A percentile compares a stretch with the other conserved stretches of the same genome.
These are phyloP conservation scores for Tromatobia lineatoria DNA, from an alignment of 2,888 invertebrate genomes.

Conservation along the genomic window DNA sequence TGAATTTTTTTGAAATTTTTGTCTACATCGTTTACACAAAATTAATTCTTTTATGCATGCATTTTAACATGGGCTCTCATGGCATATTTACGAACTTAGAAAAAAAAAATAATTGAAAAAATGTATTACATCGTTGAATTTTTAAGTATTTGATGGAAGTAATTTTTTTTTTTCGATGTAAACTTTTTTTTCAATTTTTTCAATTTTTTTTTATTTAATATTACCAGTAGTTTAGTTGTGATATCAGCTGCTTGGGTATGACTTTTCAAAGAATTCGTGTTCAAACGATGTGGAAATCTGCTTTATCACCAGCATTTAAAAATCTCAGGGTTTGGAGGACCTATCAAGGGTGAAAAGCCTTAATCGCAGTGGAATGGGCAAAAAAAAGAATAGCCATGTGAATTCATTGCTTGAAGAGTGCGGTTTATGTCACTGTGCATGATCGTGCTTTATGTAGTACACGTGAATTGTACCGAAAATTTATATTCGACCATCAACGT, in stretches of 20 bases:
- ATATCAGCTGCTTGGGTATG: not conserved
- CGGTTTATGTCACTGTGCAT: not conserved
- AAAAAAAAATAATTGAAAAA: no score
- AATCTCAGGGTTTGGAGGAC: not conserved
- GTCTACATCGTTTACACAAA: no score
- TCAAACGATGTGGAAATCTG: not conserved
- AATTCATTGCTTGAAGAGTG: not conserved
- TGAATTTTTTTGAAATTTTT: no score
- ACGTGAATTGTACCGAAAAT: constrained; percentile 2
- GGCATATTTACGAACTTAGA: no score
- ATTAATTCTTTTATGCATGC: no score
- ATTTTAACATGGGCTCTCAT: no score
- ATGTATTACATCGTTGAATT: no score
- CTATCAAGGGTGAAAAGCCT: not conserved
- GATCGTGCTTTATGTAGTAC: not conserved
- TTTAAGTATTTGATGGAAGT: no score
- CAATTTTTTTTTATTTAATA: no score
- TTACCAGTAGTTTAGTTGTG: not conserved
- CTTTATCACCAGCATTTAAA: not conserved
- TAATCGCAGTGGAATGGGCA: not conserved
- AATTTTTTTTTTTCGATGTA: no score
- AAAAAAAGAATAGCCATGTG: not conserved
- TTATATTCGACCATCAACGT: not conserved
- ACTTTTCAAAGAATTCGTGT: not conserved
- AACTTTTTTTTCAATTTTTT: no score